These are phyloP conservation scores for Orientallactaga sibirica DNA, from an alignment of 2,797 vertebrate species.

Conservation along the genomic window DNA sequence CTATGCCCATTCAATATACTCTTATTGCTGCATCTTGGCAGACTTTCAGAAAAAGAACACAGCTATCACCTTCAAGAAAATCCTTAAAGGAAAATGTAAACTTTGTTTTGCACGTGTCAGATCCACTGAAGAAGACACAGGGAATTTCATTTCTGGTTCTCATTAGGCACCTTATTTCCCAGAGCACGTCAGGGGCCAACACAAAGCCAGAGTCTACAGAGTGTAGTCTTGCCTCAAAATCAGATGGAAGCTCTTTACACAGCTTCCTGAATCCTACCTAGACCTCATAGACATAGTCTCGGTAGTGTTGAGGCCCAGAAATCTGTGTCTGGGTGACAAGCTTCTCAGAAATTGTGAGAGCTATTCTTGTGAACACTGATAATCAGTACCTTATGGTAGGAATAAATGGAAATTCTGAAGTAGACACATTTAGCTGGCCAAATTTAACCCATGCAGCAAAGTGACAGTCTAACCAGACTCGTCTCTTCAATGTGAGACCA, in stretches of 20 bases:
- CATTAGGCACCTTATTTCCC: background rate
- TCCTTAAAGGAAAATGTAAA: background rate
- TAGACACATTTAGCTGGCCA: background rate
- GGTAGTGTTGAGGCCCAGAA: background rate
- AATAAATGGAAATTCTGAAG: background rate
- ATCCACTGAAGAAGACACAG: background rate
- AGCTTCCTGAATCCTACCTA: background rate
- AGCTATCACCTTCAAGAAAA: conserved; percentile 48
- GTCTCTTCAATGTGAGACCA: background rate
- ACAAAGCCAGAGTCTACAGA: conserved; percentile 17
- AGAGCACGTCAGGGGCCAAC: background rate
- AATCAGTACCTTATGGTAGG: background rate
- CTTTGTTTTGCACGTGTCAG: background rate
- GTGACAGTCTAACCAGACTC: background rate
- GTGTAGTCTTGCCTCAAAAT: background rate
- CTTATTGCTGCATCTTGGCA: conserved; percentile 57
- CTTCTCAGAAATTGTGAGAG: background rate
- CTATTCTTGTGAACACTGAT: background rate
- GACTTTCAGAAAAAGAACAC: conserved; percentile 49
- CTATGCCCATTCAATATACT: conserved; percentile 36
- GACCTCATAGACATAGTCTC: background rate
- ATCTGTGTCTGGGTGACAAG: background rate
- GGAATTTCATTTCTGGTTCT: background rate
- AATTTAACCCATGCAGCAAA: background rate
- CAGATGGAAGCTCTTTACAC: background rate